A percentile compares a stretch with the other conserved stretches of the same genome.
phyloP scores from a whole-genome alignment of 1,140 invertebrate genomes.

The Magallana ariakensis region DNA sequence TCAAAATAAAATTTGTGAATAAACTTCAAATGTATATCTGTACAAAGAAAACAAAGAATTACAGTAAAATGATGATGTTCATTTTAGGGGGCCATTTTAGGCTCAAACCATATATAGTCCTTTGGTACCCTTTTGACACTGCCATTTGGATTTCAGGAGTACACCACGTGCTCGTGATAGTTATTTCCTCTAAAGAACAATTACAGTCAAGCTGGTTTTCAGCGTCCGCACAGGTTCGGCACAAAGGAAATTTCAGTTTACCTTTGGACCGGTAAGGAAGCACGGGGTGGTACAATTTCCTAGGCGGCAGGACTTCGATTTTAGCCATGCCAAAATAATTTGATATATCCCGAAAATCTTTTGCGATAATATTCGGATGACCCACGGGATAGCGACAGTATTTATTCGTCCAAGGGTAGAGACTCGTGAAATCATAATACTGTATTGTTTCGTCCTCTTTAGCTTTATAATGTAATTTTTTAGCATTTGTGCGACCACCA shows the following conservation, averaged over 20 bases:
- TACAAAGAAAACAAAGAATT: too few species aligned
- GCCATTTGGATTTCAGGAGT: conserved; percentile 77
- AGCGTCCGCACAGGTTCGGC: conserved; percentile 49
- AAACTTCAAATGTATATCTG: too few species aligned
- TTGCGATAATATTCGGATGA: conserved; percentile 36
- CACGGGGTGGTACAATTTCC: conserved; percentile 37
- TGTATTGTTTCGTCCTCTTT: conserved; percentile 43
- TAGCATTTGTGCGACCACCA: conserved; percentile 48
- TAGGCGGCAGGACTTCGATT: conserved; percentile 46
- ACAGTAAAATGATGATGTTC: too few species aligned
- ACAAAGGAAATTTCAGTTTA: conserved; percentile 56
- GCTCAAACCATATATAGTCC: too few species aligned
- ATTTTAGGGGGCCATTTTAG: too few species aligned
- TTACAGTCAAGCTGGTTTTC: conserved; percentile 47
- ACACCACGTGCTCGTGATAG: conserved; percentile 77
- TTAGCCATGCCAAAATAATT: conserved; percentile 43
- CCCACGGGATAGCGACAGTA: conserved; percentile 44
- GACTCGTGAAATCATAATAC: conserved; percentile 47
- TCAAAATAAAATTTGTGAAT: too few species aligned
- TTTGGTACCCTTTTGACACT: conserved; percentile 72
- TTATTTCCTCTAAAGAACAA: conserved; percentile 63
- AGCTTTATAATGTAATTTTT: conserved; percentile 40
- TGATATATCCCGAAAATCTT: conserved; percentile 45
- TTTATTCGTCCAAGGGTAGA: conserved; percentile 48
- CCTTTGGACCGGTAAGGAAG: conserved; percentile 42